Conservation (phyloP, 2,797 vertebrate species). For the Thaleichthys pacificus region DNA sequence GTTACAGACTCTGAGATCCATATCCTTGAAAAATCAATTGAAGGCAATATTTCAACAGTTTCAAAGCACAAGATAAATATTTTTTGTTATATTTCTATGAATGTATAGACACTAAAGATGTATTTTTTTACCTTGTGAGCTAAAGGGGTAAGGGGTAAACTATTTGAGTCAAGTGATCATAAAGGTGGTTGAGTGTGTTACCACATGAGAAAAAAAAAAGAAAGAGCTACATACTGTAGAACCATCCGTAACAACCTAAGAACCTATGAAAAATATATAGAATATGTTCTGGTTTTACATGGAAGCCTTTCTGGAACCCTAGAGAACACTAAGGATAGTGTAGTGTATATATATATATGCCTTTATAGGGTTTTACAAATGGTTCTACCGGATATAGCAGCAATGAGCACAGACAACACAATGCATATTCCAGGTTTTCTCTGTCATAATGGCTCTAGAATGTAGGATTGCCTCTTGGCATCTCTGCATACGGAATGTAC, state of each 20-base stretch:
- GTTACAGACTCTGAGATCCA: constrained; percentile 43
- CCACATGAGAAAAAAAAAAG: constrained; percentile 19
- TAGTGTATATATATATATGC: too few relatives aligned
- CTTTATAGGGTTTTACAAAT: too few relatives aligned
- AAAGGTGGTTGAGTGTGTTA: constrained; percentile 31
- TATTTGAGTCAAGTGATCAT: constrained; percentile 32
- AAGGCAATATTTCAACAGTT: constrained; percentile 63
- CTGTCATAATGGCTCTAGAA: constrained; percentile 45
- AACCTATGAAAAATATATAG: too few relatives aligned
- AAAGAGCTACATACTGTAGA: neutral
- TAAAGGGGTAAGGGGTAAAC: constrained; percentile 42
- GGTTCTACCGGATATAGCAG: neutral
- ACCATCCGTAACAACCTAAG: neutral
- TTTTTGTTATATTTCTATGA: constrained; percentile 77
- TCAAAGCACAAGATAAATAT: constrained; percentile 68
- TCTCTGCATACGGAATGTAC: constrained; percentile 73
- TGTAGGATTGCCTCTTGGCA: constrained; percentile 56
- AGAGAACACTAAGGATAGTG: too few relatives aligned
- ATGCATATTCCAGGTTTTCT: constrained; percentile 26
- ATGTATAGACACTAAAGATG: constrained; percentile 74
- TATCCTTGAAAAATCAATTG: constrained; percentile 45
- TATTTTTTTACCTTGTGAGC: constrained; percentile 74
- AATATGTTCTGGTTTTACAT: too few relatives aligned
- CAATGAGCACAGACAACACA: neutral
- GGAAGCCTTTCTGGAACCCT: too few relatives aligned